Percentiles rank a stretch among this genome's conserved stretches.
These are phyloP conservation scores for Tetanocera ferruginea DNA, from an alignment of 2,888 invertebrate genomes.

Conservation along the genomic window DNA sequence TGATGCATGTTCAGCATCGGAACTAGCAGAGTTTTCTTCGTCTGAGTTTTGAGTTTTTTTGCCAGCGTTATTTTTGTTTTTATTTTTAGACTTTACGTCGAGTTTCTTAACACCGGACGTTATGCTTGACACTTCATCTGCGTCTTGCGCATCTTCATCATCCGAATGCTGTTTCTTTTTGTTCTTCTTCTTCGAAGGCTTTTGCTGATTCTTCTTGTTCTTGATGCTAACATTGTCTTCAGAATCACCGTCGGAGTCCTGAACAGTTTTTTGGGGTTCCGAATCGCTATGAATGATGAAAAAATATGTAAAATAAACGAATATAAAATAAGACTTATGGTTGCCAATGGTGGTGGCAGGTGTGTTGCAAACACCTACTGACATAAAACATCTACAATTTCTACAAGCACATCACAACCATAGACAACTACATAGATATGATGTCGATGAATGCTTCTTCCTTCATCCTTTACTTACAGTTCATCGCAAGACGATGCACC, in stretches of 20 bases:
- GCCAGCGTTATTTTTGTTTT: constrained; percentile 8
- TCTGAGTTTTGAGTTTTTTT: constrained; percentile 1
- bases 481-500: constrained; percentile 76
- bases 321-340: constrained; percentile 25
- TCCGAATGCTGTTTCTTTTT: constrained; percentile 61
- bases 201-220: constrained; percentile 70
- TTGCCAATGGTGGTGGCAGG: background rate
- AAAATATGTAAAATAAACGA: background rate
- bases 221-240: constrained; percentile 62
- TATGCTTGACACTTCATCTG: constrained; percentile 68
- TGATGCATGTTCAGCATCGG: constrained; percentile 47
- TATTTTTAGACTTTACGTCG: constrained; percentile 71
- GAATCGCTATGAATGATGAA: constrained; percentile 74
- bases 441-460: too few species aligned
- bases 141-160: constrained; percentile 70
- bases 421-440: too few species aligned
- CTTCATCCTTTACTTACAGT: constrained; percentile 73
- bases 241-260: constrained; percentile 56
- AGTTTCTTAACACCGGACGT: constrained; percentile 74
- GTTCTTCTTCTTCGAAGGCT: constrained; percentile 62
- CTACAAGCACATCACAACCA: too few species aligned
- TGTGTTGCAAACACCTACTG: too few species aligned
- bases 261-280: constrained; percentile 64
- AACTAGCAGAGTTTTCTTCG: constrained; percentile 44
- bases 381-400: too few species aligned